phyloP scores from a whole-genome alignment of 2,888 invertebrate species.

The Plemyria rubiginata region DNA sequence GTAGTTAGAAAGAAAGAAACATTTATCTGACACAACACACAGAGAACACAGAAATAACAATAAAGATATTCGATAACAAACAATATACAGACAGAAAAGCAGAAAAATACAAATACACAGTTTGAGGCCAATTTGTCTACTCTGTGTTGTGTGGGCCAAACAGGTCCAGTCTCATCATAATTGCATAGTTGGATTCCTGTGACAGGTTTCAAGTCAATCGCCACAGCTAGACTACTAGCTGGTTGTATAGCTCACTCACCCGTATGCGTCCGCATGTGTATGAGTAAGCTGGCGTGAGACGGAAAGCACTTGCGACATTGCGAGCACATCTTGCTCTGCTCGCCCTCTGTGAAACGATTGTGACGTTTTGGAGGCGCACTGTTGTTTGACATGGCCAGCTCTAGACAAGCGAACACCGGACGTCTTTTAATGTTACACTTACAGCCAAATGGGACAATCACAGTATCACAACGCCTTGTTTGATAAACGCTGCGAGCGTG shows the following conservation, averaged over 20 bases:
- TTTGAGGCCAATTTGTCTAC: no score
- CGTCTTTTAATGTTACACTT: slow-evolving; percentile 58
- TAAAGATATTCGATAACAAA: no score
- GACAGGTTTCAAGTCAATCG: no score
- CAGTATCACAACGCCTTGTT: slow-evolving; percentile 7
- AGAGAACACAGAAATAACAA: no score
- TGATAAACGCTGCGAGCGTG: slow-evolving; percentile 2
- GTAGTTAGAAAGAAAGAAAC: no score
- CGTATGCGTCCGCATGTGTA: slow-evolving; percentile 90
- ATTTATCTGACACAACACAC: no score
- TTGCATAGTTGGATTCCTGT: no score
- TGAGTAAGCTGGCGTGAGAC: slow-evolving; percentile 91
- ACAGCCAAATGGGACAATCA: slow-evolving; percentile 21
- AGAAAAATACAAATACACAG: no score
- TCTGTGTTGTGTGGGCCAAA: no score
- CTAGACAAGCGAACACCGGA: slow-evolving; percentile 85
- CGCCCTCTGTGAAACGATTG: slow-evolving; percentile 85
- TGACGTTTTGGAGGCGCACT: slow-evolving; percentile 87
- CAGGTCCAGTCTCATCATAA: no score
- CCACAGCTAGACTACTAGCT: no score
- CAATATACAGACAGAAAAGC: no score
- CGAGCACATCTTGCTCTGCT: slow-evolving; percentile 86
- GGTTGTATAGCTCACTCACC: slow-evolving; percentile 60
- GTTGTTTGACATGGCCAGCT: slow-evolving; percentile 91
- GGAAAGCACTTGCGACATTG: slow-evolving; percentile 90